A percentile compares a stretch with the other conserved stretches of the same genome.
Evolutionary conservation across 92 coral and sea anemone species (phyloP).

Genomic region (Actinernus sp.): DNA sequence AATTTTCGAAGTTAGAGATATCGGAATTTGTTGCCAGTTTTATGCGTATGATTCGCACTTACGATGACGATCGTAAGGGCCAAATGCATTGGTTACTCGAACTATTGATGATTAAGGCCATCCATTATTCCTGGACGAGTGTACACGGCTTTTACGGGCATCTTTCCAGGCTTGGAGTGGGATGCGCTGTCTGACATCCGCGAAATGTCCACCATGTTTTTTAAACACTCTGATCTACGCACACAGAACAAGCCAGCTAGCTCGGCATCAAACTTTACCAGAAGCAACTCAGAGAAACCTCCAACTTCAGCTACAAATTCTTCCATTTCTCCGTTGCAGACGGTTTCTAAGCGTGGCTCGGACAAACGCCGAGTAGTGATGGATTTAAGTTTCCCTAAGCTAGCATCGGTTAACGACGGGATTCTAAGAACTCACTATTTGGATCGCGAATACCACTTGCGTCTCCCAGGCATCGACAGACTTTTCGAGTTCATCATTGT

Average conservation of each 20-base stretch:
- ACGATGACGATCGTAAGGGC: too few relatives aligned
- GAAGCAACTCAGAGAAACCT: too few relatives aligned
- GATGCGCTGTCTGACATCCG: too few relatives aligned
- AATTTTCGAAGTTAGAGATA: too few relatives aligned
- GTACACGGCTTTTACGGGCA: background rate
- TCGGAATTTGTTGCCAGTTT: too few relatives aligned
- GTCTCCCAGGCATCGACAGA: constrained; percentile 42
- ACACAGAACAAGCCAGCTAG: too few relatives aligned
- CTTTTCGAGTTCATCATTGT: constrained; percentile 23
- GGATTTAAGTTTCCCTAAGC: constrained; percentile 40
- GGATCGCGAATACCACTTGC: constrained; percentile 20
- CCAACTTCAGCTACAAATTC: too few relatives aligned
- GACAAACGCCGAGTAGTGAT: constrained; percentile 32
- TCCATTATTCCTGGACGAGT: constrained; percentile 1
- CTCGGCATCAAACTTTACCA: too few relatives aligned
- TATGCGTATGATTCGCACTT: too few relatives aligned
- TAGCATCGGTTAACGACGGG: constrained; percentile 38
- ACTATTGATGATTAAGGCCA: too few relatives aligned
- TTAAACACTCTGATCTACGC: too few relatives aligned
- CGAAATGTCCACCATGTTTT: too few relatives aligned
- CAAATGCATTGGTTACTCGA: constrained; percentile 7
- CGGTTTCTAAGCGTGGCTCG: constrained; percentile 39
- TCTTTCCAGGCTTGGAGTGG: background rate
- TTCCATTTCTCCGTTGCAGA: constrained; percentile 39
- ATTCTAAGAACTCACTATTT: constrained; percentile 46